Evolutionary conservation across 2,888 invertebrate species (phyloP).

Genomic region (Campoplex nolae): DNA sequence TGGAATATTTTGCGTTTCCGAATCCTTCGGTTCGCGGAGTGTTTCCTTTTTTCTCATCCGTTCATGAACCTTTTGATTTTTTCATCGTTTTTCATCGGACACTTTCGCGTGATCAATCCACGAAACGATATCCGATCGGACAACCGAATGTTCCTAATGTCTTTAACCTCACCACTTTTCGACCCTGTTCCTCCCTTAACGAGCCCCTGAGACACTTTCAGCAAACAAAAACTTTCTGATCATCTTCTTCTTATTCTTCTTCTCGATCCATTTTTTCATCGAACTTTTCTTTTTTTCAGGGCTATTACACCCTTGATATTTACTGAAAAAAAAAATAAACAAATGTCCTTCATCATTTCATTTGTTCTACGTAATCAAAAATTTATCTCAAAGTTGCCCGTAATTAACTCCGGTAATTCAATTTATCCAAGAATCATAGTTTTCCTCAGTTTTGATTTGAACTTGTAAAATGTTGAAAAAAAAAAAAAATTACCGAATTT

Average conservation of each 20-base stretch:
- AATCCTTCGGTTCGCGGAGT: neutral
- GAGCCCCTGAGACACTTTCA: neutral
- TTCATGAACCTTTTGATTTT: neutral
- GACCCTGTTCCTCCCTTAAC: neutral
- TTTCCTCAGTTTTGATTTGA: too few species aligned
- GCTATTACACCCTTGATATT: conserved; percentile 34
- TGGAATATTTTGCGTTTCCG: neutral
- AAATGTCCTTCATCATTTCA: neutral
- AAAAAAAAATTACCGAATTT: neutral
- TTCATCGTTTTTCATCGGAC: neutral
- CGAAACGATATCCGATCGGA: conserved; percentile 1
- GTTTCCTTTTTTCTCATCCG: neutral
- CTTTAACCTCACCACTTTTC: neutral
- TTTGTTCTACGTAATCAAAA: neutral
- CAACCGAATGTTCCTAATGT: neutral
- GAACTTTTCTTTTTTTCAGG: conserved; percentile 8
- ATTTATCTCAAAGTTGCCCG: neutral
- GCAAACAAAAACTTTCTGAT: neutral
- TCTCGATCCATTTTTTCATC: conserved; percentile 18
- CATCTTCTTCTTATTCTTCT: neutral
- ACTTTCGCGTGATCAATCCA: conserved; percentile 17
- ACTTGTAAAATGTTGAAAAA: too few species aligned
- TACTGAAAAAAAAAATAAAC: neutral
- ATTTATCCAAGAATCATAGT: too few species aligned
- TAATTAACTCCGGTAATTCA: neutral